Evolutionary conservation across 2,113 vertebrate species (phyloP), one percentile per base, ranked within the genome.

Genomic region (Puntigrus tetrazona): DNA sequence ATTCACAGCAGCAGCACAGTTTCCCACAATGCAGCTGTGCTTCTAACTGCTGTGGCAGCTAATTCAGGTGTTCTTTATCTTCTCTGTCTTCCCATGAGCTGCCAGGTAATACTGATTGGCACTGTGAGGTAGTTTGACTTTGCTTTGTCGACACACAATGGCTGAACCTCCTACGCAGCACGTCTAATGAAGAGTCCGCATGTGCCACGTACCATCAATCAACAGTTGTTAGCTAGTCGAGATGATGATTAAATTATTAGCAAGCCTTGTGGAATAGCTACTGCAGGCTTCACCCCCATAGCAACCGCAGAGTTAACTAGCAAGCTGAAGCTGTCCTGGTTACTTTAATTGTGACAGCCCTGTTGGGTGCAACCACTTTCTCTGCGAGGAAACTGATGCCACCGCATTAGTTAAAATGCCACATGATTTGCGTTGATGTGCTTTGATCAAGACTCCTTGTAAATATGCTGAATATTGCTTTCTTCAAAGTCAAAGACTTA

Each of bases 71-170:
- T 63, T 63, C 52, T 16, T 65, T 79, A 45, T 79, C 77, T 67
- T 80, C 38, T 47, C n/a, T 8, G 25, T 63, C 41, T 45, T 80
- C 41, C 78, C 61, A 67, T 31, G 78, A 80, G 78, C 59, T 67
- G 59, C 41, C 78, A 80, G 78, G 59, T 80, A 67, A 22, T 65
- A 45, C 78, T 67, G 78, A 80, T 65, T 80, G 38, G 41, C 78
- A 80, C 57, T n/a, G 59, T 31, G 38, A 45, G 59, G 3, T 67
- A 79, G 31, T 79, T 47, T 9, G 25, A 67, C 61, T 47, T 75
- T 80, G 38, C 61, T 47, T 75, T 80, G 25, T 31, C 25, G 27
- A 67, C 78, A 67, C 59, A 45, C 38, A 80, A 29, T 0, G 9
- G 57, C 34, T 67, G 38, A 67, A 67, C 57, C 8, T 80, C 59